Percentiles rank a stretch among this genome's conserved stretches.
Conservation (phyloP, 1,140 invertebrate genomes). For the Lordiphosa mommai region DNA sequence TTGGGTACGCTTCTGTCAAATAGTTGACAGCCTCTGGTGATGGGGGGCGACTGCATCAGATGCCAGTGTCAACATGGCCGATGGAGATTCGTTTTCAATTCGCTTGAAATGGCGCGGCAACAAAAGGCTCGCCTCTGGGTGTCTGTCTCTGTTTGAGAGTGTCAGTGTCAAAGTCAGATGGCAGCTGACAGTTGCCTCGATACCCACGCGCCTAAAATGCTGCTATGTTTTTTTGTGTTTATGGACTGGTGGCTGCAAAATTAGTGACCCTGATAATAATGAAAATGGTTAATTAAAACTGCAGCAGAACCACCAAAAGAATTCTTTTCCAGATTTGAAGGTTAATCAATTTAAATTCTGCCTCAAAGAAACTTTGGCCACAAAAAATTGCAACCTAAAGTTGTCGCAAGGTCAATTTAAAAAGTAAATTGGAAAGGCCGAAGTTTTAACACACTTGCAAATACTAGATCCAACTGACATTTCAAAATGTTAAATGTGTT, state of each 20-base stretch:
- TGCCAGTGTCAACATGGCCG: conserved; percentile 5
- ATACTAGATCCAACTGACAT: no score
- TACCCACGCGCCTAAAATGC: conserved; percentile 9
- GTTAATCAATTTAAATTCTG: conserved; percentile 12
- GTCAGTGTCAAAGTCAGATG: conserved; percentile 4
- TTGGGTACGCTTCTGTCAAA: not conserved
- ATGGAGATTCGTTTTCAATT: conserved; percentile 4
- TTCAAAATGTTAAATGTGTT: no score
- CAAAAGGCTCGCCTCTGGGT: not conserved
- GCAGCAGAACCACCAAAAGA: conserved; percentile 2
- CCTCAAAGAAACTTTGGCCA: not conserved
- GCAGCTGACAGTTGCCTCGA: conserved; percentile 5
- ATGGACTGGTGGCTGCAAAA: not conserved
- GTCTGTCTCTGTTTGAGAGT: conserved; percentile 1
- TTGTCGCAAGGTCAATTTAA: conserved; percentile 9
- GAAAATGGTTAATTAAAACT: conserved; percentile 16
- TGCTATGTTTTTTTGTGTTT: not conserved
- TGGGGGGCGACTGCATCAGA: conserved; percentile 4
- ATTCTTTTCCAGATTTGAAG: not conserved
- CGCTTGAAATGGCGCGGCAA: conserved; percentile 6
- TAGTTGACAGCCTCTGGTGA: conserved; percentile 1
- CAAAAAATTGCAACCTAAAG: not conserved
- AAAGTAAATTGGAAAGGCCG: no score
- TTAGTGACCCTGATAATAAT: not conserved
- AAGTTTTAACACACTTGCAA: no score